Evolutionary conservation across 1,140 invertebrate genomes (phyloP).

Genomic region (Drosophila insularis): DNA sequence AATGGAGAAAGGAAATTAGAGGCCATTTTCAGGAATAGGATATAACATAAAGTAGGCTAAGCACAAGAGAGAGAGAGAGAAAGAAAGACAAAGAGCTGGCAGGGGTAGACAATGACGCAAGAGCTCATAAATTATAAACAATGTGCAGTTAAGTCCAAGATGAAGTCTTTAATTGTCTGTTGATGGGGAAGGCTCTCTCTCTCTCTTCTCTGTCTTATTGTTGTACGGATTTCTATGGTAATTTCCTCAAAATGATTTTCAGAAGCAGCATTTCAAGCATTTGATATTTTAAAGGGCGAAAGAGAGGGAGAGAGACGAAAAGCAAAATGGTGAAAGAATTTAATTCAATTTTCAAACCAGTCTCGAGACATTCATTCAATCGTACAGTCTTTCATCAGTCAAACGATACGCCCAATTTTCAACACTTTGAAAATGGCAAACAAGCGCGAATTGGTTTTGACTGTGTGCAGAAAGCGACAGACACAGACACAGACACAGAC

Average conservation of each 20-base stretch:
- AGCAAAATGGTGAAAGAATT: not conserved
- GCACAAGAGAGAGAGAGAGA: not conserved
- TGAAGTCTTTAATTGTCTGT: conserved; percentile 53
- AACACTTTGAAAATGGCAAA: conserved; percentile 20
- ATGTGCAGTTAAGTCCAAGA: conserved; percentile 39
- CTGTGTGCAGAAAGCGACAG: not conserved
- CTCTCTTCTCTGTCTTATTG: not conserved
- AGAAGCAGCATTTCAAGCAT: not conserved
- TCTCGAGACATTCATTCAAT: conserved; percentile 16
- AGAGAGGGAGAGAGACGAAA: not conserved
- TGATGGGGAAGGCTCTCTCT: conserved; percentile 20
- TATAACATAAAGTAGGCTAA: not conserved
- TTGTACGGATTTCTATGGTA: conserved; percentile 4
- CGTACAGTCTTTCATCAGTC: conserved; percentile 11
- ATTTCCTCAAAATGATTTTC: not conserved
- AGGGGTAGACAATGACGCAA: not conserved
- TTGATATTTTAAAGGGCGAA: not conserved
- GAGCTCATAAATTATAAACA: conserved; percentile 52
- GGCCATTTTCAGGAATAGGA: conserved; percentile 3
- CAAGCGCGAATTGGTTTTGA: conserved; percentile 20
- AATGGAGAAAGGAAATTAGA: conserved; percentile 17
- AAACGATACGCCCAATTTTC: conserved; percentile 20
- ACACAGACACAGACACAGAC: not conserved
- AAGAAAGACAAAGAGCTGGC: no score
- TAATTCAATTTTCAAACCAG: conserved; percentile 5